Evolutionary conservation across 2,113 vertebrate species (phyloP).

Genomic region (Mustelus asterias): DNA sequence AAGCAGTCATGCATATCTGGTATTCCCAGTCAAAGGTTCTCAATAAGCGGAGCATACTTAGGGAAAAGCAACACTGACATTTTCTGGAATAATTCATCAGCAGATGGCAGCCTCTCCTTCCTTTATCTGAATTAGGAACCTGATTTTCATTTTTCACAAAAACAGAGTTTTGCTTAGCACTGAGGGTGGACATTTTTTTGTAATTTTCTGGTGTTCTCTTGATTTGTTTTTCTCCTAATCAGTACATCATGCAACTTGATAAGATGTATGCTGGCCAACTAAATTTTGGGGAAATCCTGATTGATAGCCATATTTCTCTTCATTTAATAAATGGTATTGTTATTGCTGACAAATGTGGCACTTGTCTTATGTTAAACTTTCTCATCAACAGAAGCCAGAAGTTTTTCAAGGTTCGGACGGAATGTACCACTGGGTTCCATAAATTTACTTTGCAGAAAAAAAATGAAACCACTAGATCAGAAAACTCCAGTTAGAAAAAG

Average conservation of each 20-base stretch:
- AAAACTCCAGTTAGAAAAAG: background rate
- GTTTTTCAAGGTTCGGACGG: background rate
- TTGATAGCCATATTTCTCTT: background rate
- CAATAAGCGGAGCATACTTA: conserved; percentile 52
- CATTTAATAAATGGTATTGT: background rate
- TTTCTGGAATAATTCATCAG: conserved; percentile 60
- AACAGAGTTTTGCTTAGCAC: background rate
- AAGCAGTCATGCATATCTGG: conserved; percentile 57
- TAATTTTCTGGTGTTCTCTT: background rate
- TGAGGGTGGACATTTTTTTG: background rate
- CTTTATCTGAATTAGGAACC: conserved; percentile 42
- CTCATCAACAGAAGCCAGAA: background rate
- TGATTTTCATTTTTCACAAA: background rate
- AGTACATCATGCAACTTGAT: background rate
- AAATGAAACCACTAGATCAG: background rate
- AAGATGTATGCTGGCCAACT: background rate
- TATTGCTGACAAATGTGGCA: background rate
- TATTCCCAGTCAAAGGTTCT: conserved; percentile 60
- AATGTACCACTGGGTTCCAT: background rate
- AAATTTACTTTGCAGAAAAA: background rate
- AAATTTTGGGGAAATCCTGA: background rate
- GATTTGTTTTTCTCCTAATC: background rate
- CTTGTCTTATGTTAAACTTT: background rate
- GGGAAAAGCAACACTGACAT: conserved; percentile 45
- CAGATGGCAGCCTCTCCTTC: conserved; percentile 92